These are phyloP conservation scores for Meghimatium bilineatum DNA, from an alignment of 2,888 invertebrate genomes.

Conservation along the genomic window DNA sequence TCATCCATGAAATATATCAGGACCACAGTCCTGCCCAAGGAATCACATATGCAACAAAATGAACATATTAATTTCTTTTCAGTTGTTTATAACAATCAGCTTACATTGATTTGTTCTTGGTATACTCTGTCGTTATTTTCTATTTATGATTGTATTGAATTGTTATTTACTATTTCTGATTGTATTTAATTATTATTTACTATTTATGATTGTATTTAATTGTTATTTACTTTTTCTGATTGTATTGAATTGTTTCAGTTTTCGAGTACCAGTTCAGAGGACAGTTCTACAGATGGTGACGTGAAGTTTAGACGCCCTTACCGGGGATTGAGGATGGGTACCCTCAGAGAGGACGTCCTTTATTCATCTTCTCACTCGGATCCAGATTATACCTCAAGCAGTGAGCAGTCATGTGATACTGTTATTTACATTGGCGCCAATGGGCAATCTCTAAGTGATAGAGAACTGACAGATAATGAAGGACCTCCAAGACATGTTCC, in stretches of 20 bases:
- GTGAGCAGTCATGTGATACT: slow-evolving; percentile 97
- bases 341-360: slow-evolving; percentile 70
- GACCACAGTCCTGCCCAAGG: too few species aligned
- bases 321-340: slow-evolving; percentile 75
- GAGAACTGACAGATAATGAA: slow-evolving; percentile 77
- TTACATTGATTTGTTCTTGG: background rate
- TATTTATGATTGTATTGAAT: background rate
- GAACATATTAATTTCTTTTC: too few species aligned
- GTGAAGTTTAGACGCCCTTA: slow-evolving; percentile 66
- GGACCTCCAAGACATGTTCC: slow-evolving; percentile 74
- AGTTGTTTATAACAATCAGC: too few species aligned
- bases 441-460: slow-evolving; percentile 75
- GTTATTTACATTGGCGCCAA: slow-evolving; percentile 87
- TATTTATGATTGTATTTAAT: background rate
- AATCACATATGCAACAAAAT: too few species aligned
- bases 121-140: slow-evolving; percentile 47
- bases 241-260: slow-evolving; percentile 64
- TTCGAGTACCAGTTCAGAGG: slow-evolving; percentile 79
- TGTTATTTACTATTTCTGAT: background rate
- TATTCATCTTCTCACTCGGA: slow-evolving; percentile 71
- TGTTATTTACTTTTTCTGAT: background rate
- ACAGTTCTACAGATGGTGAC: slow-evolving; percentile 75
- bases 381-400: slow-evolving; percentile 87
- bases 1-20: too few species aligned
- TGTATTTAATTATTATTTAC: slow-evolving; percentile 45